Evolutionary conservation across 2,113 vertebrate species (phyloP).

Genomic region (Oncorhynchus mykiss): DNA sequence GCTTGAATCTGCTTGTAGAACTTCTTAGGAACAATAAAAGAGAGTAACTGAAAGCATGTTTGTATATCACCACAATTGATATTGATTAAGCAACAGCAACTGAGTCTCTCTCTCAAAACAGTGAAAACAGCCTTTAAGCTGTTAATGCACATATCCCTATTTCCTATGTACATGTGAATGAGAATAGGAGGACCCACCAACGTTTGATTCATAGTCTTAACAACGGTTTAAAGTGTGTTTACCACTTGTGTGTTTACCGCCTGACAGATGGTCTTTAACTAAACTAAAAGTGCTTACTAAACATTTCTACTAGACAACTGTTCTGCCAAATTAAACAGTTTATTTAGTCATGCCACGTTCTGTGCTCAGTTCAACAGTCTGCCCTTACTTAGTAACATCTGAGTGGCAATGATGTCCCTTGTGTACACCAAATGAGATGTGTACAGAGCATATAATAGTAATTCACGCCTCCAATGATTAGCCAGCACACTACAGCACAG

Average conservation of each 20-base stretch:
- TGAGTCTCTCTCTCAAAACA: too few relatives aligned
- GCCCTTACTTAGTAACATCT: conserved; percentile 1
- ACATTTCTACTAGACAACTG: conserved; percentile 33
- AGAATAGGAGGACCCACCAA: not conserved
- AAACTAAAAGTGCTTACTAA: conserved; percentile 20
- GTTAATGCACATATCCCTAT: too few relatives aligned
- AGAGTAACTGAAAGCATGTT: too few relatives aligned
- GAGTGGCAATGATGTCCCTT: conserved; percentile 2
- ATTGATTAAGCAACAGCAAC: too few relatives aligned
- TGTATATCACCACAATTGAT: too few relatives aligned
- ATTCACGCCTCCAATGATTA: not conserved
- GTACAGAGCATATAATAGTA: not conserved
- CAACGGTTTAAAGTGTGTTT: conserved; percentile 31
- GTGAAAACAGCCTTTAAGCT: too few relatives aligned
- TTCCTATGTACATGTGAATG: not conserved
- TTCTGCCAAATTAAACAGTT: conserved; percentile 37
- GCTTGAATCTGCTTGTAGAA: too few relatives aligned
- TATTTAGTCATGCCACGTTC: conserved; percentile 22
- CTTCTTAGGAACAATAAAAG: too few relatives aligned
- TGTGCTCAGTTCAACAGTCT: conserved; percentile 1
- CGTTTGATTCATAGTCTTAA: conserved; percentile 39
- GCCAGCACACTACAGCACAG: not conserved
- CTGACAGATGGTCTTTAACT: conserved; percentile 24
- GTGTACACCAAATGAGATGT: conserved; percentile 2
- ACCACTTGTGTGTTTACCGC: conserved; percentile 18